Evolutionary conservation across 2,888 invertebrate species (phyloP), one percentile per base, ranked within the genome.

Genomic region (Xestia sexstrigata): DNA sequence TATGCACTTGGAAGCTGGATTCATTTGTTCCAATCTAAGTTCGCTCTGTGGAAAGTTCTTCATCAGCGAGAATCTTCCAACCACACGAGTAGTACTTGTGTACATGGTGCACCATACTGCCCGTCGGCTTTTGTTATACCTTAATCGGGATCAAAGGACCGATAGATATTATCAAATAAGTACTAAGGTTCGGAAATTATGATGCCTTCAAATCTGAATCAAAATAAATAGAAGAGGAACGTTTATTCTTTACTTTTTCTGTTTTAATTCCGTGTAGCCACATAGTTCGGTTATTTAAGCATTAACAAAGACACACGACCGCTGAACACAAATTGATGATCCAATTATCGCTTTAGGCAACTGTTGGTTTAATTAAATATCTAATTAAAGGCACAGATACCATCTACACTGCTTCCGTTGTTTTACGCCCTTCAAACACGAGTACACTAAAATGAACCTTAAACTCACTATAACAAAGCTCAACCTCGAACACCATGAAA

Each of bases 331-430:
- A 92, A 94, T 93, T 94, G 92, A 93, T 93, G 94, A 94, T 93
- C 92, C 88, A 95, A 96, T 96, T 95, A 96, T 94, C 94, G 92
- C 93, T 92, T 92, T 89, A 92, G 80, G 79, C 90, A 92, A 92
- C 91, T 89, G 91, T 93, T 92, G 91, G 91, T 94, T 95, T 96
- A 94, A 96, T 96, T 95, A 95, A 93, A 93, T 91, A 89, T 91
- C 93, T 96, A 95, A 96, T 96, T 96, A 95, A 95, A 94, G 90
- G 90, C 90, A 89, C 83, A 90, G 93, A 93, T 93, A 93, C 85
- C 89, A 93, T 93, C 92, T 81, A 86, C 78, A 85, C 90, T 89
- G 93, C 91, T 93, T 94, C 94, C 94, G 94, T 93, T 94, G 92
- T 93, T 91, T 92, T 90, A 92, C 93, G 92, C 93, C 94, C 92